Conservation (phyloP, 2,888 invertebrate species). For the Drosophila fungiperda region DNA sequence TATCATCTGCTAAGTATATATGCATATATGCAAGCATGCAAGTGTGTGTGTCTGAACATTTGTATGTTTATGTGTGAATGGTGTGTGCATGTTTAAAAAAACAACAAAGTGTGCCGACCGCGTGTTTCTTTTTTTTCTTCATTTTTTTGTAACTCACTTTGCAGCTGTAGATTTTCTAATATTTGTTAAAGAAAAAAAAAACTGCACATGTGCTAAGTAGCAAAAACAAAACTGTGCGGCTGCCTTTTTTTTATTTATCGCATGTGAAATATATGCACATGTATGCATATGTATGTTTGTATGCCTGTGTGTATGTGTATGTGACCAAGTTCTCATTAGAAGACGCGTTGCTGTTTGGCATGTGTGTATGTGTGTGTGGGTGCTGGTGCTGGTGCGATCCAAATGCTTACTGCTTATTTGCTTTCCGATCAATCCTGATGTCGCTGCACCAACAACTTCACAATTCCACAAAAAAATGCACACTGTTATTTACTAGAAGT, state of each 20-base stretch:
- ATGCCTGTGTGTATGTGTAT: conserved; percentile 18
- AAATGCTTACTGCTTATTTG: conserved; percentile 48
- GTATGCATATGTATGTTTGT: conserved; percentile 1
- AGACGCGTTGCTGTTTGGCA: conserved; percentile 37
- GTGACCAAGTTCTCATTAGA: conserved; percentile 54
- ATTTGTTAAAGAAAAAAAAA: conserved; percentile 27
- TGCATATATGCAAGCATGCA: conserved; percentile 2
- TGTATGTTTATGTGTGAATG: neutral
- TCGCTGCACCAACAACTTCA: conserved; percentile 46
- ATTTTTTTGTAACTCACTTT: conserved; percentile 40
- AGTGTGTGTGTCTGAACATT: neutral
- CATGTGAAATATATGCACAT: conserved; percentile 20
- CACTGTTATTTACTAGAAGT: conserved; percentile 43
- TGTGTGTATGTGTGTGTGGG: conserved; percentile 30
- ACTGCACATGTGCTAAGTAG: neutral
- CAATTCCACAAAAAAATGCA: conserved; percentile 49
- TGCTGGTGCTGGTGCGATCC: conserved; percentile 33
- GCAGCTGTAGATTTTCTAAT: conserved; percentile 45
- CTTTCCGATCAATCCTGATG: conserved; percentile 20
- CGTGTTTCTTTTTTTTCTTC: conserved; percentile 46
- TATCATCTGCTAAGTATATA: conserved; percentile 20
- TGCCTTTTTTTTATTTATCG: conserved; percentile 21
- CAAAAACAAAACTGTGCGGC: conserved; percentile 14
- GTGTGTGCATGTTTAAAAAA: conserved; percentile 7
- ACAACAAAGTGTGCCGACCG: conserved; percentile 52